Percentiles rank a stretch among this genome's conserved stretches.
Conservation (phyloP, 2,888 invertebrate genomes). For the Scotopteryx bipunctaria region DNA sequence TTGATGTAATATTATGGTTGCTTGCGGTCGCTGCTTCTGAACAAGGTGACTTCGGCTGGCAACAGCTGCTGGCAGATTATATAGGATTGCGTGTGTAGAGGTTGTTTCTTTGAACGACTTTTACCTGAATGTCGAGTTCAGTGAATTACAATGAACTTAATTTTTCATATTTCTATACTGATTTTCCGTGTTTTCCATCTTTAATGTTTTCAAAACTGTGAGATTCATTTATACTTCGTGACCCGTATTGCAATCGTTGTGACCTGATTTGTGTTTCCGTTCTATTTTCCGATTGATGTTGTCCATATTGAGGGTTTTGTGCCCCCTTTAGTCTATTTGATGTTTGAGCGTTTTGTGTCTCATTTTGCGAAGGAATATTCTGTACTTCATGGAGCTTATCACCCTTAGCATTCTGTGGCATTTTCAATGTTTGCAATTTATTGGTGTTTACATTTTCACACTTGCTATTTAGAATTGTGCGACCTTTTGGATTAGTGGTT, state of each 20-base stretch:
- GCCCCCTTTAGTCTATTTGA: too few relatives aligned
- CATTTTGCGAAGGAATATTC: slow-evolving; percentile 1
- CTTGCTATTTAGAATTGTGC: neutral
- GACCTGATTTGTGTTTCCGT: slow-evolving; percentile 1
- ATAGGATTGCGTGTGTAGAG: slow-evolving; percentile 25
- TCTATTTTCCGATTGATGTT: too few relatives aligned
- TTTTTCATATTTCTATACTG: slow-evolving; percentile 29
- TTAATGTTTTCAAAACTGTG: neutral
- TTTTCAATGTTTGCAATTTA: neutral
- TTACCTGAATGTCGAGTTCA: slow-evolving; percentile 26
- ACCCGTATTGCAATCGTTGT: neutral
- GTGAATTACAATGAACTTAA: slow-evolving; percentile 30
- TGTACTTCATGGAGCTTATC: too few relatives aligned
- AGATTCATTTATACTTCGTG: neutral
- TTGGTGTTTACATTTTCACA: neutral
- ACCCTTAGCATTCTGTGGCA: too few relatives aligned
- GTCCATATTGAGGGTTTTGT: too few relatives aligned
- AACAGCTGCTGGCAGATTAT: slow-evolving; percentile 13
- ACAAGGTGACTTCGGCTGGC: neutral
- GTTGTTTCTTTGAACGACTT: slow-evolving; percentile 26
- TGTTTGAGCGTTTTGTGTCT: slow-evolving; percentile 1
- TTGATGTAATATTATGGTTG: too few relatives aligned
- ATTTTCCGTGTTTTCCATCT: slow-evolving; percentile 19
- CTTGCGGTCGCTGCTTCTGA: too few relatives aligned
- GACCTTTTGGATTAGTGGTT: neutral